Conservation (phyloP, 2,888 invertebrate species). For the Autographa pulchrina region DNA sequence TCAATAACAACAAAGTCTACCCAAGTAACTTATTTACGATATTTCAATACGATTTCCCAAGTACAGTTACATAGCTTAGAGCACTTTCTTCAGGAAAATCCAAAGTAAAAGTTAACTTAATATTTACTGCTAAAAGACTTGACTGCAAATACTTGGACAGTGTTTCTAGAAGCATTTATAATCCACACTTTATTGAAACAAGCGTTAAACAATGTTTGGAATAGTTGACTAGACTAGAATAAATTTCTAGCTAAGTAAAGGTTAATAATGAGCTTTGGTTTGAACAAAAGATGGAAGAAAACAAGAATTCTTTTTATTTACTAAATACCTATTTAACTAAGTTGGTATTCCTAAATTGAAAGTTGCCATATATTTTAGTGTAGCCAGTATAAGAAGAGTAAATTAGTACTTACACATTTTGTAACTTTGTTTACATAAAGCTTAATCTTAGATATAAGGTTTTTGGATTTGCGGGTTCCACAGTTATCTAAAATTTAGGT, state of each 20-base stretch:
- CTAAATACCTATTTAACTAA: too few species aligned
- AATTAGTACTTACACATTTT: too few species aligned
- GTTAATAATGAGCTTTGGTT: not conserved
- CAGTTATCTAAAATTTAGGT: too few species aligned
- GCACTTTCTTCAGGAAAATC: conserved; percentile 50
- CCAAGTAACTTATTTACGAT: not conserved
- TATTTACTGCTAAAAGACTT: conserved; percentile 47
- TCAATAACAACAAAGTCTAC: not conserved
- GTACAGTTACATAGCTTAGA: conserved; percentile 31
- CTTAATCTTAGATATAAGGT: too few species aligned
- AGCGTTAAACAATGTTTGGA: conserved; percentile 31
- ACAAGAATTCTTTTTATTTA: not conserved
- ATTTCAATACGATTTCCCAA: conserved; percentile 28
- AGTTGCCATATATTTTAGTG: not conserved
- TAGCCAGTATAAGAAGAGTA: too few species aligned
- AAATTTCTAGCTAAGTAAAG: not conserved
- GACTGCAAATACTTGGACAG: conserved; percentile 39
- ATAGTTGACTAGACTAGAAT: conserved; percentile 20
- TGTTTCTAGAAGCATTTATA: conserved; percentile 46
- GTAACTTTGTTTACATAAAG: too few species aligned
- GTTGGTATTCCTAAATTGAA: not conserved
- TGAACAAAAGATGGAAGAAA: not conserved
- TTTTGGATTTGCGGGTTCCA: too few species aligned
- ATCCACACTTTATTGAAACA: conserved; percentile 28
- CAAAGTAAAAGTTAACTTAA: conserved; percentile 48